Evolutionary conservation across 1,140 invertebrate genomes (phyloP).

Genomic region (Prorops nasuta): DNA sequence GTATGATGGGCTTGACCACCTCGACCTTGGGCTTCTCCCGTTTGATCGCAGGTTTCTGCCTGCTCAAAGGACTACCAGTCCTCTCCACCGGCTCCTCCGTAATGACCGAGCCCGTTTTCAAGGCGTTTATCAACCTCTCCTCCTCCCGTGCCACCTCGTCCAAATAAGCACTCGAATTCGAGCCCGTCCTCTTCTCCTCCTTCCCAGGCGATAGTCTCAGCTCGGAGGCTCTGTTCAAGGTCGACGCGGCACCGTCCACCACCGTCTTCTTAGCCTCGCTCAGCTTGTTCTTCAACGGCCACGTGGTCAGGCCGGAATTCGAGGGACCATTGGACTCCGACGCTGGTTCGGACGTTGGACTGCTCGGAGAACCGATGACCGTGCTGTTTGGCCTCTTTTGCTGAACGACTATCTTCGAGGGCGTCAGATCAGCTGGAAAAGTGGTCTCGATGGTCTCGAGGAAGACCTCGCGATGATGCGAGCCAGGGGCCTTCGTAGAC

Average conservation of each 20-base stretch:
- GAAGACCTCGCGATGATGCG: conserved; percentile 54
- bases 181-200: conserved; percentile 39
- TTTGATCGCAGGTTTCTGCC: conserved; percentile 43
- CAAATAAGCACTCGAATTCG: conserved; percentile 40
- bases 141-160: conserved; percentile 76
- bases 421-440: conserved; percentile 49
- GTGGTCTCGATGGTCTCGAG: conserved; percentile 60
- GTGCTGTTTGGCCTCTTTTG: conserved; percentile 37
- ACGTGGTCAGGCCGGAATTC: conserved; percentile 56
- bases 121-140: conserved; percentile 73
- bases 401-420: conserved; percentile 34
- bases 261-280: conserved; percentile 32
- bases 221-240: conserved; percentile 5
- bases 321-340: conserved; percentile 2
- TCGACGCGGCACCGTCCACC: background rate
- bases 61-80: conserved; percentile 8
- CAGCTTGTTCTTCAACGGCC: conserved; percentile 66
- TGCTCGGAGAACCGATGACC: conserved; percentile 18
- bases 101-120: conserved; percentile 73
- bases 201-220: conserved; percentile 32
- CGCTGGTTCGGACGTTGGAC: conserved; percentile 27
- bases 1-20: conserved; percentile 39
- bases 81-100: conserved; percentile 54
- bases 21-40: conserved; percentile 47
- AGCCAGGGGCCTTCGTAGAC: conserved; percentile 52